These are phyloP conservation scores for Eubasilissa regina DNA, from an alignment of 1,140 invertebrate species.

Conservation along the genomic window DNA sequence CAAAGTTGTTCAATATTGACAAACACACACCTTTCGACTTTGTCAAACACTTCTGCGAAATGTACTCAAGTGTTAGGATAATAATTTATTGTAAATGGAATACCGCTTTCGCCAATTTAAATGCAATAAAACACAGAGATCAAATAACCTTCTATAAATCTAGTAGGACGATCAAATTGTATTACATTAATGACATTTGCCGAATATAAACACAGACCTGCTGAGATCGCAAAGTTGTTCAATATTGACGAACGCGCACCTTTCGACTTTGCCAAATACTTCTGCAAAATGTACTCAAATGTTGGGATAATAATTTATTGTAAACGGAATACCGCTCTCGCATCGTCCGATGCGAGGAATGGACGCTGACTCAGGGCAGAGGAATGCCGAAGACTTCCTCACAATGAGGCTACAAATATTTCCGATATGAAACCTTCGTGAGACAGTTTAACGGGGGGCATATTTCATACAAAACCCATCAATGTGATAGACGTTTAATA, in stretches of 20 bases:
- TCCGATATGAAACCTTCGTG: constrained; percentile 41
- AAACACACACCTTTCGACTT: constrained; percentile 14
- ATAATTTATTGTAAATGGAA: constrained; percentile 39
- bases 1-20: constrained; percentile 19
- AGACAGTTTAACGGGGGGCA: constrained; percentile 13
- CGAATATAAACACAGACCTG: neutral
- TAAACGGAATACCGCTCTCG: constrained; percentile 6
- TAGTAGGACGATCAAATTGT: too few relatives aligned
- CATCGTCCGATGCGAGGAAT: constrained; percentile 7
- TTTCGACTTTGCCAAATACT: constrained; percentile 4
- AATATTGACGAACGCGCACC: constrained; percentile 30
- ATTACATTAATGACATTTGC: neutral
- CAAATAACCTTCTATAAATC: too few relatives aligned
- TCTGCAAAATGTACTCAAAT: constrained; percentile 45
- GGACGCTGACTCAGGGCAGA: constrained; percentile 37
- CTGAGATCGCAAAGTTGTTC: neutral
- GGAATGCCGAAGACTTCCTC: constrained; percentile 44
- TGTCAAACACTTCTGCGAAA: constrained; percentile 26
- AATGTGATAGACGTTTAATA: neutral
- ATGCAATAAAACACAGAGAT: too few relatives aligned
- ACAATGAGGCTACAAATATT: constrained; percentile 39
- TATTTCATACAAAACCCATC: constrained; percentile 26
- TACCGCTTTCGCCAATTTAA: neutral
- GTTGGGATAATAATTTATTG: constrained; percentile 38
- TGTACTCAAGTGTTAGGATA: constrained; percentile 41